phyloP scores from a whole-genome alignment of 2,888 invertebrate genomes.

The Philopedon plagiatum region DNA sequence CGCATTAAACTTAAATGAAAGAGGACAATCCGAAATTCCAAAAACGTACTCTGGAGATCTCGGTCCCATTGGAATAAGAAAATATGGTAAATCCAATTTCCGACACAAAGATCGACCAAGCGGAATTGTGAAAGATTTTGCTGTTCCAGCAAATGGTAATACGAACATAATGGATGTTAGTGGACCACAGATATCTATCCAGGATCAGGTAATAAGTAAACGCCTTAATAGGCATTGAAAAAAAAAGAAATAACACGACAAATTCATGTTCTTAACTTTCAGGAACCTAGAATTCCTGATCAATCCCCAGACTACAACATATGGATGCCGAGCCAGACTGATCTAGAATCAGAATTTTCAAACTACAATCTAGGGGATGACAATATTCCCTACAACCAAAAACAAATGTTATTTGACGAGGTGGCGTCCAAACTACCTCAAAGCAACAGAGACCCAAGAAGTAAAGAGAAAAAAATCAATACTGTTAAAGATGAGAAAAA shows the following conservation, averaged over 20 bases:
- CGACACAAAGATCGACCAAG: conserved; percentile 63
- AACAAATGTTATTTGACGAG: conserved; percentile 55
- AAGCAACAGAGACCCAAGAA: conserved; percentile 64
- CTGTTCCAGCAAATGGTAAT: conserved; percentile 34
- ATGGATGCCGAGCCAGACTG: conserved; percentile 49
- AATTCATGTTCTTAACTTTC: conserved; percentile 25
- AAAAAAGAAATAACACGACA: not conserved
- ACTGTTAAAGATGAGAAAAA: not conserved
- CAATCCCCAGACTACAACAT: conserved; percentile 50
- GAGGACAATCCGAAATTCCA: conserved; percentile 59
- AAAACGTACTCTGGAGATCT: conserved; percentile 57
- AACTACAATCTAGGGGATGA: conserved; percentile 58
- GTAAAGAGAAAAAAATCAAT: conserved; percentile 57
- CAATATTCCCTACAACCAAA: conserved; percentile 58
- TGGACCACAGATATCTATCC: conserved; percentile 23
- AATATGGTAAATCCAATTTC: conserved; percentile 63
- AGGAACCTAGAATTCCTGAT: conserved; percentile 55
- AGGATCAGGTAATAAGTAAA: conserved; percentile 28
- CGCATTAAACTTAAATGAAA: conserved; percentile 33
- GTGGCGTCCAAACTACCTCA: conserved; percentile 48
- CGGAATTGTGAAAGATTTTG: conserved; percentile 61
- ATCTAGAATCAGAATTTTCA: conserved; percentile 52
- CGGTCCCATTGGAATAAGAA: conserved; percentile 57
- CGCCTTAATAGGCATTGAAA: no score
- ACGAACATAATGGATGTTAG: conserved; percentile 10